Evolutionary conservation across 1,140 invertebrate species (phyloP).

Genomic region (Sitobion miscanthi): DNA sequence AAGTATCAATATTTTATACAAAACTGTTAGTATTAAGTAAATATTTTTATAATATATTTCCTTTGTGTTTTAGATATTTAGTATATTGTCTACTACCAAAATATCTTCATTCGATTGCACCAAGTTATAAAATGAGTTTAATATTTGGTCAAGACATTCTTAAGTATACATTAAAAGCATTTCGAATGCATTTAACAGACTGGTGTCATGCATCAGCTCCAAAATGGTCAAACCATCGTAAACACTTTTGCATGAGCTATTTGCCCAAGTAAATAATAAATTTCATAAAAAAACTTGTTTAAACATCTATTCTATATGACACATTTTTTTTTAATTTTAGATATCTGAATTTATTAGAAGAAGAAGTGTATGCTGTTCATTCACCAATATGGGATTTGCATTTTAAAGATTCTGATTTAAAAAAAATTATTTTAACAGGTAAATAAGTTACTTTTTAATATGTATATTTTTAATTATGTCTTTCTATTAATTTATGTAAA

Average conservation of each 20-base stretch:
- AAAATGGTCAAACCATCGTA: background rate
- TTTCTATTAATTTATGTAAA: background rate
- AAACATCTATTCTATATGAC: background rate
- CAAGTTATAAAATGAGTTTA: slow-evolving; percentile 38
- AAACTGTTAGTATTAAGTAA: background rate
- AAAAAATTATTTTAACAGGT: slow-evolving; percentile 45
- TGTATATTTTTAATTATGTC: background rate
- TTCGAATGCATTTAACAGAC: slow-evolving; percentile 43
- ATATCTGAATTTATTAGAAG: slow-evolving; percentile 85
- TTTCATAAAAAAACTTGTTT: background rate
- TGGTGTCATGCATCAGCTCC: slow-evolving; percentile 9
- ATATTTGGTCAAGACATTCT: slow-evolving; percentile 50
- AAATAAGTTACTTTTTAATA: background rate
- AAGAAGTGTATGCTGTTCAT: slow-evolving; percentile 82
- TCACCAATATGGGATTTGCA: slow-evolving; percentile 95
- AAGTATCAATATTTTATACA: background rate
- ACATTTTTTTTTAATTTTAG: slow-evolving; percentile 63
- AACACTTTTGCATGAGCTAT: slow-evolving; percentile 27
- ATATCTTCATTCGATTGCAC: slow-evolving; percentile 26
- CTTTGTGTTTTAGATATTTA: slow-evolving; percentile 21
- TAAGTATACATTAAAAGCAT: slow-evolving; percentile 37
- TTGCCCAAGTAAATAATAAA: slow-evolving; percentile 23
- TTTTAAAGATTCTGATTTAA: slow-evolving; percentile 67
- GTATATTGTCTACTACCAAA: slow-evolving; percentile 20
- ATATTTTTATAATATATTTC: background rate